These are phyloP conservation scores for Larimichthys polyactis DNA, from an alignment of 2,113 vertebrate species.

Conservation along the genomic window DNA sequence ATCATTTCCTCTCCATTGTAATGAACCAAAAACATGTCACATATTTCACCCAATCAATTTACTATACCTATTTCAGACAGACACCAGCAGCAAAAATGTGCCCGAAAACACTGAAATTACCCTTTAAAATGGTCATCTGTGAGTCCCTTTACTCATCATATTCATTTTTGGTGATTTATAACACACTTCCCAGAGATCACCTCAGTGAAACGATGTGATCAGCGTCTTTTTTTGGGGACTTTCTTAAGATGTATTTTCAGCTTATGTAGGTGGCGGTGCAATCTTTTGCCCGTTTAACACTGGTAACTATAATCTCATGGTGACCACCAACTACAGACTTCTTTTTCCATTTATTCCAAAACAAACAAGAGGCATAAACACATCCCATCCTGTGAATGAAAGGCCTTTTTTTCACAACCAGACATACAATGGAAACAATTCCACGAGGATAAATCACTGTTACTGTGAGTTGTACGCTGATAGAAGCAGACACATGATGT, in stretches of 20 bases:
- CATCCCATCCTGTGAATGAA: background rate
- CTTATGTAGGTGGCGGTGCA: background rate
- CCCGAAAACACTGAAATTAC: background rate
- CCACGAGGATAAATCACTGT: background rate
- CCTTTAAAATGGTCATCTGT: background rate
- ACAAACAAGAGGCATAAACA: slow-evolving; percentile 39
- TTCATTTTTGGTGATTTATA: background rate
- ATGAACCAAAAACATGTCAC: no score
- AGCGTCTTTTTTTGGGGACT: background rate
- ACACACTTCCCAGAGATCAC: background rate
- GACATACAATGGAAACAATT: background rate
- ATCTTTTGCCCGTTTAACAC: slow-evolving; percentile 14
- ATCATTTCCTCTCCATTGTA: background rate
- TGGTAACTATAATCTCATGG: slow-evolving; percentile 4
- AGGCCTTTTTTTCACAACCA: slow-evolving; percentile 16
- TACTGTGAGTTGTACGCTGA: background rate
- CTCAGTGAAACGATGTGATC: slow-evolving; percentile 3
- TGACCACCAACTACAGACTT: background rate
- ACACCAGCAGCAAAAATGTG: background rate
- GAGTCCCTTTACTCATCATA: background rate
- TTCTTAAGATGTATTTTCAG: slow-evolving; percentile 8
- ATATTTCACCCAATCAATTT: background rate
- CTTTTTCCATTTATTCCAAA: slow-evolving; percentile 23
- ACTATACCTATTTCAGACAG: background rate
- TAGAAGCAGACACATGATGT: background rate